phyloP scores from a whole-genome alignment of 1,140 invertebrate genomes.

The Tetraneura akinire region DNA sequence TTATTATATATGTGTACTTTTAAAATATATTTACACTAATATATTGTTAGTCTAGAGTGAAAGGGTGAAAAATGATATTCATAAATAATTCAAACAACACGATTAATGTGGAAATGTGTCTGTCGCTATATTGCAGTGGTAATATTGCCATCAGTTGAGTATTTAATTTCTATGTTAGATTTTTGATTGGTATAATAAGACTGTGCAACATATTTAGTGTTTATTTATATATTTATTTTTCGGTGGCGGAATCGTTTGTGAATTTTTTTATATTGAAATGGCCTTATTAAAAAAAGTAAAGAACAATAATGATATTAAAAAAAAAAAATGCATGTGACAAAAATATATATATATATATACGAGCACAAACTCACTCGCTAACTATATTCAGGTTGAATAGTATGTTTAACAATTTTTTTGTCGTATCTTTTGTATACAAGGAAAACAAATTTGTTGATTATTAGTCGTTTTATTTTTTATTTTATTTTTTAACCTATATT shows the following conservation, averaged over 20 bases:
- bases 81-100: constrained; percentile 49
- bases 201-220: constrained; percentile 48
- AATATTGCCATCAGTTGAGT: constrained; percentile 44
- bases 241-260: constrained; percentile 49
- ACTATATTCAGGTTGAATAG: constrained; percentile 48
- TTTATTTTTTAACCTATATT: constrained; percentile 2
- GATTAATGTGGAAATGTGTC: constrained; percentile 47
- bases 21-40: constrained; percentile 42
- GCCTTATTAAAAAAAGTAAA: constrained; percentile 45
- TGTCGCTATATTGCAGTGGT: constrained; percentile 32
- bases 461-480: constrained; percentile 3
- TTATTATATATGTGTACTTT: not conserved
- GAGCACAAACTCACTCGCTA: constrained; percentile 47
- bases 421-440: constrained; percentile 30
- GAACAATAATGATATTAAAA: constrained; percentile 5
- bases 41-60: constrained; percentile 48
- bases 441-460: constrained; percentile 22
- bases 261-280: constrained; percentile 39
- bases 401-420: constrained; percentile 33
- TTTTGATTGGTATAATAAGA: constrained; percentile 50
- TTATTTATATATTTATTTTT: constrained; percentile 44
- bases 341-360: constrained; percentile 23
- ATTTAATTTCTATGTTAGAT: constrained; percentile 49
- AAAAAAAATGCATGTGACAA: constrained; percentile 43
- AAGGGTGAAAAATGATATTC: constrained; percentile 48